Conservation (phyloP, 2,113 vertebrate genomes). For the Austrofundulus limnaeus region DNA sequence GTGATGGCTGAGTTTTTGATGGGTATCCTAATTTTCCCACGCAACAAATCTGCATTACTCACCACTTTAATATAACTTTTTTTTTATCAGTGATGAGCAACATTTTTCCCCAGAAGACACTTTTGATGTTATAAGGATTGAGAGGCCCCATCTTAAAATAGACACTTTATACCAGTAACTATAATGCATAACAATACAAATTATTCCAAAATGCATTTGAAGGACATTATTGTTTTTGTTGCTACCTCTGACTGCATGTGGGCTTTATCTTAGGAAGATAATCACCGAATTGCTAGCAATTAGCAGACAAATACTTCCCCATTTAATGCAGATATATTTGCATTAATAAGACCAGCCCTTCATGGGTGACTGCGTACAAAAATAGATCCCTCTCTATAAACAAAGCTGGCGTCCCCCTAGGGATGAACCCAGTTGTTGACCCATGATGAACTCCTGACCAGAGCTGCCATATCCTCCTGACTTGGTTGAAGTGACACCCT, state of each 20-base stretch:
- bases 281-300: slow-evolving; percentile 27
- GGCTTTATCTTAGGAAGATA: not conserved
- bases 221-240: not conserved
- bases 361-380: slow-evolving; percentile 43
- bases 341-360: slow-evolving; percentile 57
- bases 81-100: not conserved
- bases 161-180: too few relatives aligned
- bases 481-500: slow-evolving; percentile 45
- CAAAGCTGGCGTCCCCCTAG: slow-evolving; percentile 46
- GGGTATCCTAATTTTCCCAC: slow-evolving; percentile 46
- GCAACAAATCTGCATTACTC: slow-evolving; percentile 15
- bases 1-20: slow-evolving; percentile 39
- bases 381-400: slow-evolving; percentile 54
- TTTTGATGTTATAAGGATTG: too few relatives aligned
- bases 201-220: too few relatives aligned
- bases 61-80: slow-evolving; percentile 27
- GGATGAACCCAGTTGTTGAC: slow-evolving; percentile 63
- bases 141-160: too few relatives aligned
- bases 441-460: slow-evolving; percentile 69
- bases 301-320: slow-evolving; percentile 10
- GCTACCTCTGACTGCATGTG: too few relatives aligned
- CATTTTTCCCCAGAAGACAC: too few relatives aligned
- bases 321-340: slow-evolving; percentile 42
- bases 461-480: slow-evolving; percentile 65
- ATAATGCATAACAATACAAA: too few relatives aligned